Evolutionary conservation across 2,797 vertebrate species (phyloP), one percentile per base, ranked within the genome.

Genomic region (Serranus cabrilla): DNA sequence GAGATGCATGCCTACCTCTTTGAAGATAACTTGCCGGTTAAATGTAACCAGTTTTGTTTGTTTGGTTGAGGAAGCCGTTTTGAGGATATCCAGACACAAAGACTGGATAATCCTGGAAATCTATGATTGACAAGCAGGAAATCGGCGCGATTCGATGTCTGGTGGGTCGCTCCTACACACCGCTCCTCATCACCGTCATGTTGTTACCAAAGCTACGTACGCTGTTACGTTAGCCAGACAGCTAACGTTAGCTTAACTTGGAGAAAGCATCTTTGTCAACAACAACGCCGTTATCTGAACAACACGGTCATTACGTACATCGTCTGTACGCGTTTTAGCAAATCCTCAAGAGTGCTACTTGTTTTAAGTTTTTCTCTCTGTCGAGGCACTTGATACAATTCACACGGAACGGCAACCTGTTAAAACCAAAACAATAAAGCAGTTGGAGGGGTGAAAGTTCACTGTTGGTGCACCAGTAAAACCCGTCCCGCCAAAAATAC

Each of bases 401-500:
- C 11, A 60, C 37, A 17, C 1, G 1, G 61, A 82, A 55, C 55
- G 5, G 21, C 16, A 81, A 27, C 16, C 73, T 34, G 68, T 71
- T 73, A 55, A 85, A 34, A 87, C 80, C 89, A 94, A 93, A 94
- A 95, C 92, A 95, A 94, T 91, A 87, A 91, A 76, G 51, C 83
- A 56, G 43, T 63, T 2, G 0, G 9, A 51, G 34, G 66, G 90
- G 90, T 94, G 55, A 92, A 87, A 93, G 93, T 89, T 93, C 89
- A 87, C 1, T 27, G 0, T 1, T 14, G 55, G 92, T 90, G 79
- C 91, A 37, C 20, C 80, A 1, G 0, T 13, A 5, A 87, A 89
- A 90, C n/a, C 1, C 4, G 45, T 91, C 92, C 93, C 18, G 6
- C 50, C 13, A 20, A 5, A 23, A 2, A 11, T 17, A 9, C 31